Evolutionary conservation across 2,888 invertebrate genomes (phyloP), one percentile per base, ranked within the genome.

Genomic region (Tetrapedia diversipes): DNA sequence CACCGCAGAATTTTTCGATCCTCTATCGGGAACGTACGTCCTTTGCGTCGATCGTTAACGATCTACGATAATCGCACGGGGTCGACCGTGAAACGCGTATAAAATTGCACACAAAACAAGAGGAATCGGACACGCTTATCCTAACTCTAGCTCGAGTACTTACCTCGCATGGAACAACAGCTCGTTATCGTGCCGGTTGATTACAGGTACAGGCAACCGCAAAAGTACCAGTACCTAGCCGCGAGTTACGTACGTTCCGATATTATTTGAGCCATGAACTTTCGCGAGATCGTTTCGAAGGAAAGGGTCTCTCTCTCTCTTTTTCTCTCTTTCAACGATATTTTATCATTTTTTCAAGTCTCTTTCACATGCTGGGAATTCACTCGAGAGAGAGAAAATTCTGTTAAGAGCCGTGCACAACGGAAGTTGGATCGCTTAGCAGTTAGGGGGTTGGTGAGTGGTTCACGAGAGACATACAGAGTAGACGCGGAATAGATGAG

Each of bases 201-300:
- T 47, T 56, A 59, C 39, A 11, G 51, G 51, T 22, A 51, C 19
- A 8, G 24, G 14, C 34, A 51, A 59, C 29, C 59, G 11, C 14
- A 10, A 39, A 14, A 14, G 16, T 37, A 45, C 22, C 32, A 47
- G 39, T 11, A 47, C 39, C n/a, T n/a, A n/a, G 49, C 19, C 22
- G 54, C 29, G 43, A 57, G 6, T 51, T 22, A 1, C 29, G 14
- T 45, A 60, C 32, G 49, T 37, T 57, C 34, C 32, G 19, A 59
- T 22, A 63, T 70, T 72, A 61, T 66, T 63, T 60, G 34, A 80
- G 67, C 74, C 74, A 70, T 56, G 64, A 79, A 41, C 22, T 34
- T 11, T 54, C 45, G n/a, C 8, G 27, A 51, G 37, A 16, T 51
- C n/a, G n/a, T 41, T 22, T 29, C 32, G 7, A 32, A 10, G 16